Percentiles rank a stretch among this genome's conserved stretches.
Evolutionary conservation across 2,888 invertebrate genomes (phyloP).

Genomic region (Odontocerum albicorne): DNA sequence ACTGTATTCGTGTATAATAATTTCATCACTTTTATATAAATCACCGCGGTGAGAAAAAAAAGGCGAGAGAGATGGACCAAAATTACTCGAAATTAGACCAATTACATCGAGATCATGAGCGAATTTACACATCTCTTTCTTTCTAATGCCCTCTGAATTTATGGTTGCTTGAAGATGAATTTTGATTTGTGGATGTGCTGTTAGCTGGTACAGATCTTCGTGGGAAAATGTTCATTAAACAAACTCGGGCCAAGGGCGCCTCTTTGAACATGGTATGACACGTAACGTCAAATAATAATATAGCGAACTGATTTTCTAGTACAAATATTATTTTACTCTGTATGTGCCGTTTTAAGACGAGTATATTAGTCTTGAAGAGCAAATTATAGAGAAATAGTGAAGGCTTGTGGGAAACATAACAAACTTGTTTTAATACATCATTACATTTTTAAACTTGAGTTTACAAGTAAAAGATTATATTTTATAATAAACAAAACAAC

Average conservation of each 20-base stretch:
- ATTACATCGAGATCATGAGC: conserved; percentile 5
- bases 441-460: no score
- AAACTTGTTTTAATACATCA: no score
- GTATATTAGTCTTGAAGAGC: no score
- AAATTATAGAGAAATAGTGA: no score
- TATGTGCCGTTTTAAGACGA: no score
- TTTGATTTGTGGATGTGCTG: conserved; percentile 11
- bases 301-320: no score
- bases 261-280: conserved; percentile 1
- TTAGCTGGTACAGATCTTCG: conserved; percentile 18
- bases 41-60: conserved; percentile 14
- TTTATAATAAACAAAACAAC: no score
- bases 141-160: conserved; percentile 3
- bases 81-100: conserved; percentile 25
- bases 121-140: conserved; percentile 7
- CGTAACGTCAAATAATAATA: no score
- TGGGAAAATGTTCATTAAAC: conserved; percentile 34
- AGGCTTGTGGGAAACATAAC: no score
- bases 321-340: no score
- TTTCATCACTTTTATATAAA: conserved; percentile 22
- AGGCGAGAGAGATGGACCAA: conserved; percentile 9
- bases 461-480: no score
- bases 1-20: conserved; percentile 10
- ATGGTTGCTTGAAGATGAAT: conserved; percentile 7
- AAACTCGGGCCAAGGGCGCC: conserved; percentile 19